phyloP scores from a whole-genome alignment of 2,888 invertebrate genomes.

The Leucophenga maculata region DNA sequence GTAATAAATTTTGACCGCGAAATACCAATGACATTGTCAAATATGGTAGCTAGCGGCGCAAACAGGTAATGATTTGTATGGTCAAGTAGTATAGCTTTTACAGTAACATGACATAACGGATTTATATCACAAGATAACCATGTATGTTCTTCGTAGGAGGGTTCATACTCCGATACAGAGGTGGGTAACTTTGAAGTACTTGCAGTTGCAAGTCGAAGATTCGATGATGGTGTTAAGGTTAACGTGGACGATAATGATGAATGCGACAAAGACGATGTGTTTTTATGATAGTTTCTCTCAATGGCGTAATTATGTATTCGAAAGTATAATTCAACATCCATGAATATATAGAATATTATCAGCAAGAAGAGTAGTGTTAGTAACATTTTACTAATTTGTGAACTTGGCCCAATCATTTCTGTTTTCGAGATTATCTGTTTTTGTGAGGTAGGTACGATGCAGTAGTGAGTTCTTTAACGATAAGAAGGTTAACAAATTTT shows the following conservation, averaged over 20 bases:
- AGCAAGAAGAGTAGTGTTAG: conserved; percentile 75
- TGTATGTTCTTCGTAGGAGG: conserved; percentile 59
- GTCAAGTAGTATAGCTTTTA: conserved; percentile 87
- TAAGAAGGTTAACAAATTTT: too few species aligned
- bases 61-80: conserved; percentile 88
- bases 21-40: conserved; percentile 79
- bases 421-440: conserved; percentile 45
- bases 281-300: conserved; percentile 73
- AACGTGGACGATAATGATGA: not conserved
- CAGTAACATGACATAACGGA: conserved; percentile 85
- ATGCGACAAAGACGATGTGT: conserved; percentile 47
- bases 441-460: conserved; percentile 11
- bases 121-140: conserved; percentile 81
- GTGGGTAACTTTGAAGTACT: conserved; percentile 44
- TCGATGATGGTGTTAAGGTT: conserved; percentile 16
- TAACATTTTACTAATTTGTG: conserved; percentile 81
- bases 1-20: conserved; percentile 79
- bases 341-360: conserved; percentile 78
- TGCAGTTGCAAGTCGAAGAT: conserved; percentile 32
- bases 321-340: conserved; percentile 82
- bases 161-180: conserved; percentile 40
- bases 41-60: conserved; percentile 82
- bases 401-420: conserved; percentile 82
- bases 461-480: not conserved
- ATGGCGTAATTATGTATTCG: conserved; percentile 81